phyloP scores from a whole-genome alignment of 2,113 vertebrate genomes.

The Silurus asotus region DNA sequence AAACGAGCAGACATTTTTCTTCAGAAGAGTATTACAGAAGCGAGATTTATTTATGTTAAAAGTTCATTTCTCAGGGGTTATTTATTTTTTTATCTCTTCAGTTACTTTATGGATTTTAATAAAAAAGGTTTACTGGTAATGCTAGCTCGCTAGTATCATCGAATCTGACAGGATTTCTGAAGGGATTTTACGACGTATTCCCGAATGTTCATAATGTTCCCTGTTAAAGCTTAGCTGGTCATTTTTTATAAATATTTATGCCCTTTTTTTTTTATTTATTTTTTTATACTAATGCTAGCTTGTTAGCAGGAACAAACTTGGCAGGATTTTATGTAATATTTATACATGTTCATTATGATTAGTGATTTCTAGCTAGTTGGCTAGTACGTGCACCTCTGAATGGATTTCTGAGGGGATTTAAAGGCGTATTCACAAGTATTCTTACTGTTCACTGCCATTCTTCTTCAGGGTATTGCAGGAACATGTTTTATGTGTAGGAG shows the following conservation, averaged over 20 bases:
- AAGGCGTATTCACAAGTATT: not conserved
- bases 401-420: not conserved
- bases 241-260: no score
- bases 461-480: no score
- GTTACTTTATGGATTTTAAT: no score
- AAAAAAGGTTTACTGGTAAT: no score
- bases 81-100: no score
- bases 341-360: no score
- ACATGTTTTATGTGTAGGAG: not conserved
- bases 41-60: not conserved
- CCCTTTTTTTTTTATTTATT: no score
- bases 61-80: no score
- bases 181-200: not conserved
- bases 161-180: not conserved
- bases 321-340: not conserved
- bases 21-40: not conserved
- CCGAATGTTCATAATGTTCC: not conserved
- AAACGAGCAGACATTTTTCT: not conserved
- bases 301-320: not conserved
- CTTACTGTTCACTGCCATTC: not conserved
- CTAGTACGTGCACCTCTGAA: no score
- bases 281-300: not conserved
- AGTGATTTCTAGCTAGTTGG: no score
- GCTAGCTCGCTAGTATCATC: not conserved
- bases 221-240: not conserved